Base-by-base conservation (phyloP, 2,888 invertebrate species). In the Apamea monoglypha region DNA sequence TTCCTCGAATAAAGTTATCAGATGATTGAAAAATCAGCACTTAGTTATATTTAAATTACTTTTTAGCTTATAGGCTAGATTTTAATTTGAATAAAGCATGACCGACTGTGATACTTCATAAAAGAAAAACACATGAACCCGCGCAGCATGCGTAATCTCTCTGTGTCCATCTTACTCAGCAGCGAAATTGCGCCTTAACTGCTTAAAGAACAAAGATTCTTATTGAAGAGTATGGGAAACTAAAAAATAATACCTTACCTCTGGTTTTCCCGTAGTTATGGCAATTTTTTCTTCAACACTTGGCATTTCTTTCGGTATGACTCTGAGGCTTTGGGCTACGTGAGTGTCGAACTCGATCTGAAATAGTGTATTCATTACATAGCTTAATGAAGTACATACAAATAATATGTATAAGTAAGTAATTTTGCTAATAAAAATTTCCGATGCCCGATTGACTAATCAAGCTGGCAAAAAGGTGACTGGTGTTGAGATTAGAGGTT, bases 341-440 rank as follows among this genome's bases (percentile, higher is more conserved):
- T 97, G 97, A 12, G 97, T 97, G 83, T 97, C 96, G 87, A 97
- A 97, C 78, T 97, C 97, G 75, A 97, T 97, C 96, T 97, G 94
- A 61, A 88, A 87, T 21, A 68, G 12, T 40, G 56, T 25, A 32
- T 29, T 16, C 64, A 32, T 40, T 25, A 32, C 29, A 36, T 21
- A 21, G 10, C 32, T 36, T 36, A 36, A 36, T 32, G n/a, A n/a
- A n/a, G 44, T 47, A 47, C 56, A 25, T 56, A 56, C 21, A 56
- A 25, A 56, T 25, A 25, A 32, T 32, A 32, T 36, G 36, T 36
- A 36, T 56, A 25, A 18, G 50, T 66, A 25, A 25, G 50, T 66
- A 25, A 25, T 68, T 47, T 68, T 21, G 29, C 1, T 12, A 29
- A 68, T 29, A 47, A 47, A 47, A 21, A 7, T 12, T 7, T 69